Evolutionary conservation across 2,113 vertebrate species (phyloP).

Genomic region (Columba janthina): DNA sequence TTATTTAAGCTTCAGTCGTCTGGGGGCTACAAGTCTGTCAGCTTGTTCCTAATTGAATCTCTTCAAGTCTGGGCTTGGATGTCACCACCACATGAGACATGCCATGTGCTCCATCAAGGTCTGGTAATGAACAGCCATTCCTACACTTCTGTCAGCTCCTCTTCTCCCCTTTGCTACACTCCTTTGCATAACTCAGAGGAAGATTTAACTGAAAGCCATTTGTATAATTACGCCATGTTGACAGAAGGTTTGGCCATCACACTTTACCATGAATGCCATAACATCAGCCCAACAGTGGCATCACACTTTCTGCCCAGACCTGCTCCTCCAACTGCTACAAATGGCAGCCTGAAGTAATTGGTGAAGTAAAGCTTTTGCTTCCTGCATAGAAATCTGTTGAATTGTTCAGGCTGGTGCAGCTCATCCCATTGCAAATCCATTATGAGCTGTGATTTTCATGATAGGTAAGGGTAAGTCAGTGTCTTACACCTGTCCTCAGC

Average conservation of each 20-base stretch:
- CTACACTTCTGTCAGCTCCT: background rate
- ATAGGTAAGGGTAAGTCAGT: background rate
- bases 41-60: background rate
- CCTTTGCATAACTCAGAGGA: background rate
- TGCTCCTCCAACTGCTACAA: background rate
- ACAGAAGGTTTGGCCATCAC: background rate
- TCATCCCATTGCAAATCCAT: background rate
- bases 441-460: background rate
- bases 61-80: background rate
- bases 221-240: background rate
- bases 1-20: background rate
- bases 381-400: background rate
- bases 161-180: background rate
- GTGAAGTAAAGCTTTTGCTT: background rate
- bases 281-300: background rate
- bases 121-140: background rate
- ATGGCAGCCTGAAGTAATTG: background rate
- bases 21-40: background rate
- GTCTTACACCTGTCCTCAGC: background rate
- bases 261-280: background rate
- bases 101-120: background rate
- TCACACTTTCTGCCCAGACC: background rate
- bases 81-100: background rate
- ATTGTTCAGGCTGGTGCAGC: background rate
- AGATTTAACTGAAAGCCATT: background rate